Base-by-base conservation (phyloP, 53 echinoderm and acorn worm species). In the Stichopus horrens region DNA sequence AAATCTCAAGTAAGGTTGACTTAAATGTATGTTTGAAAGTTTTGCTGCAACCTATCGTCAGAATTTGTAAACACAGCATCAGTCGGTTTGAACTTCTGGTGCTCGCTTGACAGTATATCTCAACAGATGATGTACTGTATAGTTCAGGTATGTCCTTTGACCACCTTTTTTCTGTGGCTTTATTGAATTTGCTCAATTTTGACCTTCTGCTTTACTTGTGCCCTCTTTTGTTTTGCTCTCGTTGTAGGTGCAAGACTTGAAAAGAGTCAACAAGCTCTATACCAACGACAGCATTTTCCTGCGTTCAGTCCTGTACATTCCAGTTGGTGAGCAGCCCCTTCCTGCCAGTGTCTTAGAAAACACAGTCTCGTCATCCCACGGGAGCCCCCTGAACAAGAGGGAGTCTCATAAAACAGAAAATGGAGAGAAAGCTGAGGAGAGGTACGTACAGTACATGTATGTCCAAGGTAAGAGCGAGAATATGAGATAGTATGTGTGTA, bases 221-320 rank as follows among this genome's bases (percentile, higher is more conserved):
- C 56, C 23, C 19, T 68, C n/a, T 21, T 74, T 75, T 85, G 10
- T 54, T 89, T 60, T 53, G 20, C 58, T 74, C 58, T 90, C 20
- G 13, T 52, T 67, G 4, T 86, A 97, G 98, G 91, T 97, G 9
- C 93, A 99, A 79, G 96, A 94, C 88, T 93, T 96, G 37, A 99
- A 94, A 87, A 73, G 99, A 54, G 96, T 94, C 57, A 99, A 99
- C 88, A 99, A 99, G 87, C 88, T 99, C 0, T 99, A 94, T 88
- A 99, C 94, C 85, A 99, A 93, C 75, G 99, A 99, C 90, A 93
- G 92, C n/a, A 92, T 99, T 88, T 99, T 96, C 80, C 93, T 94
- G 57, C 88, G 96, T 16, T 86, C 94, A 89, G 90, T 90, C 5
- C 91, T 99, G 4, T 96, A 94, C 74, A 94, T 99, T 88, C 99